These are phyloP conservation scores for Pycnonotus jocosus DNA, from an alignment of 2,113 vertebrate genomes.

Conservation along the genomic window DNA sequence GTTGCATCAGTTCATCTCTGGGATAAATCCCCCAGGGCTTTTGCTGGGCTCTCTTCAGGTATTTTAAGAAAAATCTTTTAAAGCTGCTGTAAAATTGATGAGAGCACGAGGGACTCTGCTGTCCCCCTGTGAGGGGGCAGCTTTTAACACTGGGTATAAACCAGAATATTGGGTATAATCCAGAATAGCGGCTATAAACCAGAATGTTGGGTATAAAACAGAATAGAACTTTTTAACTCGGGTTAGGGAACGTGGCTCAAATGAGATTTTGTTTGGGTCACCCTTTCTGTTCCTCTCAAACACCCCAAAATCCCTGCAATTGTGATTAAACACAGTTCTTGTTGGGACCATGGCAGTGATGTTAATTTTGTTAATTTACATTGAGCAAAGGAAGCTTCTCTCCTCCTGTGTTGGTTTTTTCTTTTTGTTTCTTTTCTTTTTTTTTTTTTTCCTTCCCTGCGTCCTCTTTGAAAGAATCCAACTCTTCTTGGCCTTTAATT, in stretches of 20 bases:
- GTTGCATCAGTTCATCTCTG: no score
- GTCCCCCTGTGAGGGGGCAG: no score
- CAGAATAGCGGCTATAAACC: not conserved
- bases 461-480: not conserved
- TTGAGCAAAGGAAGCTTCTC: not conserved
- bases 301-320: not conserved
- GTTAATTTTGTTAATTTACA: rapidly evolving
- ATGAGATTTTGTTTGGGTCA: not conserved
- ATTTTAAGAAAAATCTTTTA: not conserved
- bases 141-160: not conserved
- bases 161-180: not conserved
- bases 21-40: not conserved
- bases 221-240: not conserved
- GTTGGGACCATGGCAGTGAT: rapidly evolving
- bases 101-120: rapidly evolving
- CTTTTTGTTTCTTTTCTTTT: not conserved
- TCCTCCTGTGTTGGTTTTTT: no score
- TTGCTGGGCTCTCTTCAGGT: not conserved
- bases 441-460: not conserved
- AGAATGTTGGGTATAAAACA: not conserved
- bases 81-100: not conserved
- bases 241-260: rapidly evolving
- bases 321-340: not conserved
- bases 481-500: not conserved
- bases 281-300: not conserved